Conservation (phyloP, 1,140 invertebrate species). For the Hylaeus volcanicus region DNA sequence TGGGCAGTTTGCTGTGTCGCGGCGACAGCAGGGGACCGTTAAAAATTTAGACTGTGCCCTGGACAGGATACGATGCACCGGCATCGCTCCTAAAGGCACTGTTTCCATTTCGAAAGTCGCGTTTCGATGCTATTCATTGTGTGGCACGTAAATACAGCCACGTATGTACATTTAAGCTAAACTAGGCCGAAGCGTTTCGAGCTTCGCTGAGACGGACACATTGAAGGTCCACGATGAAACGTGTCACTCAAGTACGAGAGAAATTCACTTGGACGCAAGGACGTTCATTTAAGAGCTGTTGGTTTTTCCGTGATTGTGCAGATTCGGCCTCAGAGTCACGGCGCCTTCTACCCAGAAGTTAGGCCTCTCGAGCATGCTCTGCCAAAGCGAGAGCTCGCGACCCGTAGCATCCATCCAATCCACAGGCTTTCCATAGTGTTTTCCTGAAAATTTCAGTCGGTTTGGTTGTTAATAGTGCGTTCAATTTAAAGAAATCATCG, state of each 20-base stretch:
- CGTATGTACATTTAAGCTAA: constrained; percentile 52
- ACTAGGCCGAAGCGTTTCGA: constrained; percentile 46
- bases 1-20: background rate
- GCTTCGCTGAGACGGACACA: constrained; percentile 10
- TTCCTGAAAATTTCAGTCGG: constrained; percentile 82
- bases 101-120: constrained; percentile 43
- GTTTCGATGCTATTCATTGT: constrained; percentile 30
- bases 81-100: constrained; percentile 57
- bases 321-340: constrained; percentile 89
- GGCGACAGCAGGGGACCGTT: background rate
- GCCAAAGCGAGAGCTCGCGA: constrained; percentile 94
- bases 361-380: constrained; percentile 94
- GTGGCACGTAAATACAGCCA: background rate
- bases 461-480: constrained; percentile 1
- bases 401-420: constrained; percentile 98
- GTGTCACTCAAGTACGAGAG: background rate
- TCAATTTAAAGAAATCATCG: no score
- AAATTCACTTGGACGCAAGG: constrained; percentile 5
- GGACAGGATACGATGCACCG: constrained; percentile 10
- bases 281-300: constrained; percentile 58
- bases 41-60: constrained; percentile 34
- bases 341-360: constrained; percentile 98
- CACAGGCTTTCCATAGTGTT: constrained; percentile 90
- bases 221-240: background rate
- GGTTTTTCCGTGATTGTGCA: constrained; percentile 83